A percentile compares a stretch with the other conserved stretches of the same genome.
Conservation (phyloP, 2,113 vertebrate species). For the Forbesichthys papilliferus region DNA sequence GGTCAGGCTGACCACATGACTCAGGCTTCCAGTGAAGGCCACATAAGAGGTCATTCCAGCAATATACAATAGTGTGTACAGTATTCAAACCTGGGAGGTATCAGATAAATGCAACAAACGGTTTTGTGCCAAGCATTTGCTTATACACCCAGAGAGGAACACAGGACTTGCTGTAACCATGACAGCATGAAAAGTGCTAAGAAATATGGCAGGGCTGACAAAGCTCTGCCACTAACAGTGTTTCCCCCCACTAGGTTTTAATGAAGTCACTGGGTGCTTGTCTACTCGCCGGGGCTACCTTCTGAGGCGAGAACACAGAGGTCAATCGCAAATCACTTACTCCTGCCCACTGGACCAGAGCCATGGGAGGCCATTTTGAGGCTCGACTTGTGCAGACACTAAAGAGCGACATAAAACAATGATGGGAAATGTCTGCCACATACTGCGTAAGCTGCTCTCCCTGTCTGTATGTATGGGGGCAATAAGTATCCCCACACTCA, state of each 20-base stretch:
- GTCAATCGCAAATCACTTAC: constrained; percentile 59
- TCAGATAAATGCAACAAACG: constrained; percentile 48
- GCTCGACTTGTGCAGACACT: constrained; percentile 46
- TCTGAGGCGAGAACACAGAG: constrained; percentile 38
- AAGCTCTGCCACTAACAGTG: constrained; percentile 34
- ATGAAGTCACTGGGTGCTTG: constrained; percentile 62
- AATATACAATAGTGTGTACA: background rate
- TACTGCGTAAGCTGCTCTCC: constrained; percentile 34
- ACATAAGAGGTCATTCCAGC: no score
- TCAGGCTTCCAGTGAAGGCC: constrained; percentile 1
- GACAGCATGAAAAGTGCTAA: constrained; percentile 40
- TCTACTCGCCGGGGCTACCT: constrained; percentile 34
- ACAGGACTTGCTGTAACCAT: constrained; percentile 52
- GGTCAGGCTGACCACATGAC: constrained; percentile 11
- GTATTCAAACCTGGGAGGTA: constrained; percentile 35
- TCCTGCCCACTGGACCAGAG: constrained; percentile 24
- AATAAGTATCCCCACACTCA: constrained; percentile 52
- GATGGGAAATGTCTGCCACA: constrained; percentile 51
- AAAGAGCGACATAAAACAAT: constrained; percentile 60
- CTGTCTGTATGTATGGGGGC: constrained; percentile 38
- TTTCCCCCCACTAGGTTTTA: constrained; percentile 49
- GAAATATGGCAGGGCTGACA: constrained; percentile 44
- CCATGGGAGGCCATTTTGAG: constrained; percentile 44
- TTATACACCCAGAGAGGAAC: constrained; percentile 6
- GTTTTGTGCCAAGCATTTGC: constrained; percentile 17